Base-by-base conservation (phyloP, 2,113 vertebrate genomes). In the Callaeas wilsoni region DNA sequence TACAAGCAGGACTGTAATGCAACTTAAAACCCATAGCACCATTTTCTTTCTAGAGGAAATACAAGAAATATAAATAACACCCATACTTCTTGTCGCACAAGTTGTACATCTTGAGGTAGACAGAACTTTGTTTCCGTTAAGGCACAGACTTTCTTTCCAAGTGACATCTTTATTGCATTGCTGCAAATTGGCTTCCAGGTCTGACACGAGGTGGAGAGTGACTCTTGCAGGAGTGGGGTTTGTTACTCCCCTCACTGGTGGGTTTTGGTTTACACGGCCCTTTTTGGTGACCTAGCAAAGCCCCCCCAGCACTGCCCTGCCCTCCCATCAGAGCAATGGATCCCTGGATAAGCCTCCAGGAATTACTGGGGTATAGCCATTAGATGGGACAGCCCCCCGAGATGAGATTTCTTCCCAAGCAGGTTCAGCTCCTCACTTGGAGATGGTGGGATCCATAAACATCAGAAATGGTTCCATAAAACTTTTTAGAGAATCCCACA, bases 71-170 rank as follows among this genome's bases (percentile, higher is more conserved):
- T 98, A 98, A 98, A 98, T 98, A 98, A 98, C 95, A 98, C 91
- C 95, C 96, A 97, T 80, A 96, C 93, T 96, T 97, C 95, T 91
- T 91, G 71, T 71, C 84, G 97, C 96, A 98, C 93, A 97, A 97
- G 87, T 97, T 96, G 93, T 84, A 95, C 94, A 96, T 91, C 96
- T 78, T 99, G 99, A 99, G 99, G 99, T 99, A 99, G 99, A 98
- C 98, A 97, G 97, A 97, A 80, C 87, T 93, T 73, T 56, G 13
- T 79, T 96, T 97, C 95, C 97, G 96, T 97, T 97, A 94, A 96
- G 96, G 85, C 35, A 73, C 63, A 73, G 59, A 13, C 5, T 13
- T 37, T 23, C 83, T 29, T 46, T 4, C 83, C 41, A 68, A 53
- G 55, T 62, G 50, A 80, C 42, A 87, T 9, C 30, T n/a, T 71